Conservation (phyloP, 2,888 invertebrate genomes). For the Dicycla oo region DNA sequence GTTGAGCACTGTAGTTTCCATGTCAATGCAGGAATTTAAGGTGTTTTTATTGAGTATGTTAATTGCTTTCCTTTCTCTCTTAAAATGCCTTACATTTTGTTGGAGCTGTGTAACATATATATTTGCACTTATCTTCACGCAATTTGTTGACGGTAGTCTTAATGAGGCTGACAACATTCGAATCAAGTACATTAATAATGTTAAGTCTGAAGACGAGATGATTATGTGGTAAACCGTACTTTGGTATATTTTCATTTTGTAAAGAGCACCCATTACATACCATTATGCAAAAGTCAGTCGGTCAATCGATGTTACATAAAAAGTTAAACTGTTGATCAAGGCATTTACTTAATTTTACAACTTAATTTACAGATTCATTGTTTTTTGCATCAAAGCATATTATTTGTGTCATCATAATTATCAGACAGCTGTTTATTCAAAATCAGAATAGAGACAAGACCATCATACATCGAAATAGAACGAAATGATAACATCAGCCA, state of each 20-base stretch:
- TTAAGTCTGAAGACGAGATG: not conserved
- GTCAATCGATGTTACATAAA: conserved; percentile 32
- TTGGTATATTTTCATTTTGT: not conserved
- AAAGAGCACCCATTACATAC: not conserved
- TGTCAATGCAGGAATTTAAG: conserved; percentile 38
- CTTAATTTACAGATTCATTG: no score
- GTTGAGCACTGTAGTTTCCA: conserved; percentile 33
- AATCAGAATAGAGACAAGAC: conserved; percentile 20
- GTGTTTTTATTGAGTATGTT: conserved; percentile 39
- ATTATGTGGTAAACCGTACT: conserved; percentile 2
- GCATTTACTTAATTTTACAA: not conserved
- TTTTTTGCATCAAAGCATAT: not conserved
- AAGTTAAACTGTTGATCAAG: conserved; percentile 5
- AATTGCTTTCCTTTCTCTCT: conserved; percentile 48
- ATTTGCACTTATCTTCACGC: conserved; percentile 38
- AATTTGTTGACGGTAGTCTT: conserved; percentile 17
- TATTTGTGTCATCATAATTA: not conserved
- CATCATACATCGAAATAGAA: conserved; percentile 14
- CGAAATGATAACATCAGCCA: conserved; percentile 26
- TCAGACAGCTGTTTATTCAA: not conserved
- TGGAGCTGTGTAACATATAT: conserved; percentile 25
- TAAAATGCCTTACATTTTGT: conserved; percentile 35
- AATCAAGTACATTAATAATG: conserved; percentile 1
- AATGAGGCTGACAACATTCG: conserved; percentile 9
- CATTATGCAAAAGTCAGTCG: conserved; percentile 29